A percentile compares a stretch with the other conserved stretches of the same genome.
Conservation (phyloP, 2,888 invertebrate species). For the Hybos culiciformis region DNA sequence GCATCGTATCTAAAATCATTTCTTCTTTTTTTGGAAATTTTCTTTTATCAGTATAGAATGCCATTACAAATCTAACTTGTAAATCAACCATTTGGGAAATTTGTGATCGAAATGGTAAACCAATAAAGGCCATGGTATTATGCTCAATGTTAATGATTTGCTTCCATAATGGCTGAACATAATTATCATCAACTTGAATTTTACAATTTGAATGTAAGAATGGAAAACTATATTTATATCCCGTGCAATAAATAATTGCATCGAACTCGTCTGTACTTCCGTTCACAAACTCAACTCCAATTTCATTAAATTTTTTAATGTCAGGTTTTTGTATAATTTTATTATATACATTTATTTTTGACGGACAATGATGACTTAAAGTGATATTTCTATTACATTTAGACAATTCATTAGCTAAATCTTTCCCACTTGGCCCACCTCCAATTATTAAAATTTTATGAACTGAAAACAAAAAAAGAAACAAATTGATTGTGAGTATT, state of each 20-base stretch:
- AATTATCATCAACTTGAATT: conserved; percentile 57
- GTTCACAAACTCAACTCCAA: conserved; percentile 47
- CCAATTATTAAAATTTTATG: conserved; percentile 64
- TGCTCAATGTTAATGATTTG: conserved; percentile 69
- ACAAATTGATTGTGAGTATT: too few relatives aligned
- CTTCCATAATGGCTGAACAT: conserved; percentile 71
- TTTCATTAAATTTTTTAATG: conserved; percentile 39
- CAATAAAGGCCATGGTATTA: conserved; percentile 69
- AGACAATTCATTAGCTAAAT: conserved; percentile 55
- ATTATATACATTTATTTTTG: conserved; percentile 46
- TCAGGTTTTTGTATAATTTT: conserved; percentile 55
- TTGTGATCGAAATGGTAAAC: conserved; percentile 64
- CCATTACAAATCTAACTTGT: conserved; percentile 52
- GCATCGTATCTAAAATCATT: conserved; percentile 48
- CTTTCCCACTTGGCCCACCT: conserved; percentile 75
- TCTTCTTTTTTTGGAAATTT: conserved; percentile 45
- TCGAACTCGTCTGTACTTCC: conserved; percentile 49
- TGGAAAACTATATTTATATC: conserved; percentile 62
- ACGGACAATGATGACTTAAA: conserved; percentile 54
- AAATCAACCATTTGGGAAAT: conserved; percentile 74
- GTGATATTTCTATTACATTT: conserved; percentile 46
- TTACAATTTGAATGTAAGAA: conserved; percentile 56
- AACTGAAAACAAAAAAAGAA: too few relatives aligned
- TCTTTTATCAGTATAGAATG: conserved; percentile 48
- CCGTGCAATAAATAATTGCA: conserved; percentile 62